Conservation (phyloP, 2,888 invertebrate species). For the Molanna angustata region DNA sequence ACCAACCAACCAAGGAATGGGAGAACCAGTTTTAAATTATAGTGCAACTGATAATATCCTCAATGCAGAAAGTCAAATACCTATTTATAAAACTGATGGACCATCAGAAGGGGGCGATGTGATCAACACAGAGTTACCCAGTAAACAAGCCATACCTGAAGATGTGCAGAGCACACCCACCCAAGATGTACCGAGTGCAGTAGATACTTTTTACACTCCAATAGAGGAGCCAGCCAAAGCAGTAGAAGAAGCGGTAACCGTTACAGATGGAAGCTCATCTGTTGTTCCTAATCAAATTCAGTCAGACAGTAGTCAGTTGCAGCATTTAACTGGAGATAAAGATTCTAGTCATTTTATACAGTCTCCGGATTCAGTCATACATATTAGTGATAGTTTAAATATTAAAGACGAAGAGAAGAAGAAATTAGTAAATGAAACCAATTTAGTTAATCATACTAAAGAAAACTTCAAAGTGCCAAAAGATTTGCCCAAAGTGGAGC, state of each 20-base stretch:
- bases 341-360: slow-evolving; percentile 26
- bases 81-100: no score
- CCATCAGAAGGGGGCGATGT: no score
- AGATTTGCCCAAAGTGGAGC: slow-evolving; percentile 17
- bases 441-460: not conserved
- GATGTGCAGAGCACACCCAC: no score
- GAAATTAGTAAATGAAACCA: slow-evolving; percentile 1
- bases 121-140: no score
- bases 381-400: slow-evolving; percentile 20
- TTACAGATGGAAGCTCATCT: slow-evolving; percentile 12
- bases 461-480: slow-evolving; percentile 13
- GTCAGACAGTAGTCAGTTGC: slow-evolving; percentile 21
- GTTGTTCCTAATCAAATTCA: slow-evolving; percentile 18
- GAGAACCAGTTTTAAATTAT: no score
- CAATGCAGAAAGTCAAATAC: no score
- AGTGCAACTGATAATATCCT: no score
- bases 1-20: slow-evolving; percentile 30
- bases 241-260: slow-evolving; percentile 7
- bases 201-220: slow-evolving; percentile 1
- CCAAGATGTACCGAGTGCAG: slow-evolving; percentile 5
- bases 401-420: not conserved
- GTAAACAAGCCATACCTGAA: no score
- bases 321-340: slow-evolving; percentile 25
- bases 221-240: not conserved
- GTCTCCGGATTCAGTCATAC: slow-evolving; percentile 21